phyloP scores from a whole-genome alignment of 1,140 invertebrate genomes.

The Philotrypesis tridentata region DNA sequence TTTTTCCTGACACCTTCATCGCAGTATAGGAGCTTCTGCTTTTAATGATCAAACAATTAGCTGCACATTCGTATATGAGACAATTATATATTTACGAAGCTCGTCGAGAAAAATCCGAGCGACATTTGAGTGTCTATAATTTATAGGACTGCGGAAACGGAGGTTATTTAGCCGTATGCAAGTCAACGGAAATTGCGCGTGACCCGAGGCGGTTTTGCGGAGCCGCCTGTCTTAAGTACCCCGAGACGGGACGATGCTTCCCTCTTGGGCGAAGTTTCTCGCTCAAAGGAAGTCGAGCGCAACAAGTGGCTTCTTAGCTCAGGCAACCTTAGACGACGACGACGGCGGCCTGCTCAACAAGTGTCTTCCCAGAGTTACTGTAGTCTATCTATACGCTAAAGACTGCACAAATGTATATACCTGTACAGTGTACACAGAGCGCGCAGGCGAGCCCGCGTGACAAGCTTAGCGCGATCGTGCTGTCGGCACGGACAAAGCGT shows the following conservation, averaged over 20 bases:
- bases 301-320: slow-evolving; percentile 73
- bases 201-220: slow-evolving; percentile 46
- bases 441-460: neutral
- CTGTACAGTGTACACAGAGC: neutral
- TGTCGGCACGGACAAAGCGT: neutral
- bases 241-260: slow-evolving; percentile 26
- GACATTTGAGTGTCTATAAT: neutral
- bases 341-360: slow-evolving; percentile 65
- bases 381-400: too few species aligned
- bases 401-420: neutral
- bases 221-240: slow-evolving; percentile 45
- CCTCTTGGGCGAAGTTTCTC: neutral
- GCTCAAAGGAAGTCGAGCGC: slow-evolving; percentile 38
- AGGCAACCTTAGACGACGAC: slow-evolving; percentile 64
- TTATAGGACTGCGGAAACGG: too few species aligned
- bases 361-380: slow-evolving; percentile 56
- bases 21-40: neutral
- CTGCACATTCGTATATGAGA: neutral
- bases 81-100: neutral
- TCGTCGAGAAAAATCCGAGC: neutral
- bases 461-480: neutral
- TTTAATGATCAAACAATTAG: neutral
- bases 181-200: slow-evolving; percentile 44
- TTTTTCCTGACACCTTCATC: neutral
- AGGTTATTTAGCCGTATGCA: too few species aligned